phyloP scores from a whole-genome alignment of 2,797 vertebrate species.

The Sebastes hubbsi region DNA sequence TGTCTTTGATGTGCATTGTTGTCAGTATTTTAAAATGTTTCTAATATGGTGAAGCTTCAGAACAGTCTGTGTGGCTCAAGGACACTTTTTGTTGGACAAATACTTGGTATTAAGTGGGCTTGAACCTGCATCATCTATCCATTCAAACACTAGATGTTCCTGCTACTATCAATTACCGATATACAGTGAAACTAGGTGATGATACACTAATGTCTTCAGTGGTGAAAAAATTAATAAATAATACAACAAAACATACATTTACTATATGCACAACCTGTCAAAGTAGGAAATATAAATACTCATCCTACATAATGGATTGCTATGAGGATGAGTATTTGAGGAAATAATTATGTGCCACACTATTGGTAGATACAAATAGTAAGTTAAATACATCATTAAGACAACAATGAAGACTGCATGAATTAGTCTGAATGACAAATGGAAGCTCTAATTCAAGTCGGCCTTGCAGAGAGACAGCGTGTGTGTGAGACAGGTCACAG shows the following conservation, averaged over 20 bases:
- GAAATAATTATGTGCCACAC: constrained; percentile 33
- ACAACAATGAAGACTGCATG: constrained; percentile 52
- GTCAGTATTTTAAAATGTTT: not conserved
- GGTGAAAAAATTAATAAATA: not conserved
- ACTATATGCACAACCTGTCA: constrained; percentile 4
- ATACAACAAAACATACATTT: constrained; percentile 2
- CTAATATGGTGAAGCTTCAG: not conserved
- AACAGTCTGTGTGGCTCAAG: not conserved
- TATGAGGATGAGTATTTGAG: constrained; percentile 24
- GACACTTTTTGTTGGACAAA: not conserved
- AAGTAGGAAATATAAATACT: constrained; percentile 12
- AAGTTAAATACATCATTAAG: constrained; percentile 70
- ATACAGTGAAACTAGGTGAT: not conserved
- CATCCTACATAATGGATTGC: constrained; percentile 28
- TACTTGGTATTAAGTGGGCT: not conserved
- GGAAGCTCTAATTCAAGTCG: constrained; percentile 50
- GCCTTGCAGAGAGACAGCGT: constrained; percentile 33
- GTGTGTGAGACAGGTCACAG: constrained; percentile 20
- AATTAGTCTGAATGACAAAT: constrained; percentile 63
- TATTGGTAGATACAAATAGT: constrained; percentile 33
- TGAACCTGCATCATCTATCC: not conserved
- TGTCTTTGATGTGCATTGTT: not conserved
- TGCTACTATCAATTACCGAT: not conserved
- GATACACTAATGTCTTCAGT: not conserved
- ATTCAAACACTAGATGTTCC: not conserved